These are phyloP conservation scores for Tipula unca DNA, from an alignment of 2,888 invertebrate genomes.

Conservation along the genomic window DNA sequence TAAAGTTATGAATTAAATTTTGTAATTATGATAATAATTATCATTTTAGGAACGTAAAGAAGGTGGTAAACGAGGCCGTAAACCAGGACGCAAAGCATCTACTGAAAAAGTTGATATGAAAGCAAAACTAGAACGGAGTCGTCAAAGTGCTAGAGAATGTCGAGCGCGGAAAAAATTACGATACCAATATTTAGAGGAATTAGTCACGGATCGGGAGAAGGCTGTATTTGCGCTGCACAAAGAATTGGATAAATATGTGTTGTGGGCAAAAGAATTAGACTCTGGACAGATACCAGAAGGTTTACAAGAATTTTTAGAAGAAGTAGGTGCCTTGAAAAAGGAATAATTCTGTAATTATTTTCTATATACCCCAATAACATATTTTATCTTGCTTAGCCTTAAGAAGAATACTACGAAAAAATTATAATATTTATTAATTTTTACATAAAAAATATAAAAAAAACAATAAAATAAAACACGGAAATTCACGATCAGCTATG, in stretches of 20 bases:
- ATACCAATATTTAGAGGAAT: conserved; percentile 93
- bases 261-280: conserved; percentile 72
- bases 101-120: conserved; percentile 87
- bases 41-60: conserved; percentile 54
- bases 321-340: conserved; percentile 61
- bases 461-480: neutral
- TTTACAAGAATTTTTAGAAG: conserved; percentile 64
- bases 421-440: neutral
- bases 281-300: conserved; percentile 74
- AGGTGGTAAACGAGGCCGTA: conserved; percentile 78
- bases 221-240: conserved; percentile 79
- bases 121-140: conserved; percentile 79
- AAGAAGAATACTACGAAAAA: neutral
- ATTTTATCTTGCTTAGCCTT: neutral
- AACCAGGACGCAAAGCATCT: conserved; percentile 76
- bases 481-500: neutral
- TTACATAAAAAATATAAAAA: neutral
- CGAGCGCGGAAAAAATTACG: conserved; percentile 92
- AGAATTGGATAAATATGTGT: conserved; percentile 84
- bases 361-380: neutral
- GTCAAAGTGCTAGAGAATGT: conserved; percentile 96
- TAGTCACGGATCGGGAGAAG: conserved; percentile 87
- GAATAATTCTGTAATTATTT: conserved; percentile 40
- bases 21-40: neutral
- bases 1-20: neutral